Evolutionary conservation across 1,140 invertebrate genomes (phyloP).

Genomic region (Drosophila albomicans): DNA sequence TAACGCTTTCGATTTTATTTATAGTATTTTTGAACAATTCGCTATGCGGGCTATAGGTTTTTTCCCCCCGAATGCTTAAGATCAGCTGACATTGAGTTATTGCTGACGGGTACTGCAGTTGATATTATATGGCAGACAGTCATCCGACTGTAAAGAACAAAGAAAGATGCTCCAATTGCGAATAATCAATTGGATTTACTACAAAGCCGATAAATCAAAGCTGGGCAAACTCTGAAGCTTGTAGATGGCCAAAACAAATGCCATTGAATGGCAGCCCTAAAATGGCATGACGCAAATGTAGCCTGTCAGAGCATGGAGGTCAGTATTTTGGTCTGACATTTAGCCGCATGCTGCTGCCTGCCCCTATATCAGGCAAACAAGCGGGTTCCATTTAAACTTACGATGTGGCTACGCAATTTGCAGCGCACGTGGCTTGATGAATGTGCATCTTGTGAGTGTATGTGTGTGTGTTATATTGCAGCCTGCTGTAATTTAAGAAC

Average conservation of each 20-base stretch:
- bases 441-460: conserved; percentile 32
- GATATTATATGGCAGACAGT: conserved; percentile 7
- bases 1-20: not conserved
- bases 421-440: conserved; percentile 76
- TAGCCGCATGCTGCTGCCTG: conserved; percentile 38
- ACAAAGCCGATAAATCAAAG: conserved; percentile 23
- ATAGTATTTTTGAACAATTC: conserved; percentile 25
- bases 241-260: conserved; percentile 46
- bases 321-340: conserved; percentile 71
- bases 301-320: conserved; percentile 70
- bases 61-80: not conserved
- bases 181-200: conserved; percentile 44
- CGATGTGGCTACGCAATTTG: conserved; percentile 65
- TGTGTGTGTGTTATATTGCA: not conserved
- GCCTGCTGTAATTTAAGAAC: conserved; percentile 62
- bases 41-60: conserved; percentile 28
- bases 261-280: conserved; percentile 68
- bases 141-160: not conserved
- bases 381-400: conserved; percentile 28
- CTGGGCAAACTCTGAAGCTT: conserved; percentile 13
- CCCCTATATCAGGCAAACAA: conserved; percentile 44
- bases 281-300: conserved; percentile 64
- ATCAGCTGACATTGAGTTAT: conserved; percentile 35
- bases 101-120: conserved; percentile 2
- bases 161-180: conserved; percentile 45